These are phyloP conservation scores for Halcyon leucocephala DNA, from an alignment of 2,797 vertebrate genomes.

Conservation along the genomic window DNA sequence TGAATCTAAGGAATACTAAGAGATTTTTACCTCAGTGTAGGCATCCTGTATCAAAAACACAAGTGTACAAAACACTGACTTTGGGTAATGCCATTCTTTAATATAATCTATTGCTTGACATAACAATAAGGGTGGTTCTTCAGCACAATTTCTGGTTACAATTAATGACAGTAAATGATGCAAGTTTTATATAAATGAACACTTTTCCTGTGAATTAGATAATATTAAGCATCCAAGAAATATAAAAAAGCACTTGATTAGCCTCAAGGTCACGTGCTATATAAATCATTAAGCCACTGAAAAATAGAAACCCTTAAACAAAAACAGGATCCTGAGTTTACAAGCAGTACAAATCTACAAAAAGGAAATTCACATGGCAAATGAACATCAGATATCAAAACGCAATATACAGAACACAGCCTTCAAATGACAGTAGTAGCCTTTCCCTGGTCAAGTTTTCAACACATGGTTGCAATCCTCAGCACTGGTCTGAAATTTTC, in stretches of 20 bases:
- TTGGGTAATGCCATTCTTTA: not conserved
- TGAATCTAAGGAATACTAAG: not conserved
- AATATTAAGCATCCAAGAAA: not conserved
- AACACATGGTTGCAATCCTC: not conserved
- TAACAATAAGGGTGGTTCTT: not conserved
- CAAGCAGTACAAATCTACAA: not conserved
- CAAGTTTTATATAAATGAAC: not conserved
- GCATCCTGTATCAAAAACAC: not conserved
- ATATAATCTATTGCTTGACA: not conserved
- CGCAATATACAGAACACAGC: not conserved
- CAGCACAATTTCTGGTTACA: not conserved
- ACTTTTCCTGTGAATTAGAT: not conserved
- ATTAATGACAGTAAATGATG: not conserved
- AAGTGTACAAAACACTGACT: not conserved
- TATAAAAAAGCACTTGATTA: not conserved
- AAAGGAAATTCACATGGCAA: not conserved
- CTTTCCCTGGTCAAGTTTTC: not conserved
- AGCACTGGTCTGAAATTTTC: slow-evolving; percentile 16
- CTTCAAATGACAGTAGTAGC: not conserved
- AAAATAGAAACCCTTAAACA: not conserved
- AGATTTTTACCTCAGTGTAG: not conserved
- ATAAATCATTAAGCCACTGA: not conserved
- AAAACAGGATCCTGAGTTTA: not conserved
- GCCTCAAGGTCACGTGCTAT: not conserved
- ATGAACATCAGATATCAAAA: not conserved